These are phyloP conservation scores for Selenia dentaria DNA, from an alignment of 2,888 invertebrate species.

Conservation along the genomic window DNA sequence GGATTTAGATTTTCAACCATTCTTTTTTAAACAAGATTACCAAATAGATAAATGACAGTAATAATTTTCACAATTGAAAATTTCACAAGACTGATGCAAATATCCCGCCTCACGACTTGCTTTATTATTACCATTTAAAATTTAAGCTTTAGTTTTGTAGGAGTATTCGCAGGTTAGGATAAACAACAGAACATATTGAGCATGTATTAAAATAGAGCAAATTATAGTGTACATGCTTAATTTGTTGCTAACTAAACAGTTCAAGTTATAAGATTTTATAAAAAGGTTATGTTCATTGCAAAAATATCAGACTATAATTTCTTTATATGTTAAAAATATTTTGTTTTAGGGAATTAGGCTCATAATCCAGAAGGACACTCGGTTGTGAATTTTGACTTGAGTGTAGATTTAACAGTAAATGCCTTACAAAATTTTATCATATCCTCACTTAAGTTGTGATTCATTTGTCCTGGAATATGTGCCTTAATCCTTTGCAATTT, in stretches of 20 bases:
- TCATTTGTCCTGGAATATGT: too few species aligned
- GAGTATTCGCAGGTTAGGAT: conserved; percentile 59
- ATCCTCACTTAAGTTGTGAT: too few species aligned
- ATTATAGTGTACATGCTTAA: conserved; percentile 59
- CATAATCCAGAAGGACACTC: too few species aligned
- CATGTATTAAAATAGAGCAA: conserved; percentile 47
- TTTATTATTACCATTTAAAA: conserved; percentile 83
- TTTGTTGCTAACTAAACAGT: conserved; percentile 42
- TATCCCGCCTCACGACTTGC: conserved; percentile 85
- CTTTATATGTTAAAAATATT: conserved; percentile 4
- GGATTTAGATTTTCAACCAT: conserved; percentile 50
- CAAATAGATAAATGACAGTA: conserved; percentile 79
- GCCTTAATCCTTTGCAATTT: conserved; percentile 58
- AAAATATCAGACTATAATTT: conserved; percentile 22
- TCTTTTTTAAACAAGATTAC: conserved; percentile 73
- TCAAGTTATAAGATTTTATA: conserved; percentile 8
- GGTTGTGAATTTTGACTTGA: too few species aligned
- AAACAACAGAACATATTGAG: conserved; percentile 61
- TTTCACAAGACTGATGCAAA: conserved; percentile 85
- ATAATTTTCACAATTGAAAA: conserved; percentile 80
- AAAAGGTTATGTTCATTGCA: conserved; percentile 21
- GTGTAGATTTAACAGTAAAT: too few species aligned
- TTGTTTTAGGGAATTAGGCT: conserved; percentile 16
- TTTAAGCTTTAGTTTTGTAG: conserved; percentile 73
- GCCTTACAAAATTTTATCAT: too few species aligned